Base-by-base conservation (phyloP, 2,113 vertebrate genomes). In the Galbula dea region DNA sequence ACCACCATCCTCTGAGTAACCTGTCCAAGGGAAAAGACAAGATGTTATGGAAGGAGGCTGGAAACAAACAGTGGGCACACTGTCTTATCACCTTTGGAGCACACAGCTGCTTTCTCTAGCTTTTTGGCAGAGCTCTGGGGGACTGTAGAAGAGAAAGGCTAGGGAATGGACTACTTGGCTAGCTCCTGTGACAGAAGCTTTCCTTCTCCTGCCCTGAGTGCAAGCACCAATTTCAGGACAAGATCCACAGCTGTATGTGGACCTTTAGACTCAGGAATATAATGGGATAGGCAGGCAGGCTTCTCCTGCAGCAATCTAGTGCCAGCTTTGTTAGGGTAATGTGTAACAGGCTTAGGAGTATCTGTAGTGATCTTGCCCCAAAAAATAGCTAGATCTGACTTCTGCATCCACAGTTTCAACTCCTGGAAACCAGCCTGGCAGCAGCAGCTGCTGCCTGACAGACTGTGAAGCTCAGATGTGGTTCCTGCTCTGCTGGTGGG, bases 1-100 rank as follows among this genome's bases (percentile, higher is more conserved):
- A 73, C 99, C 99, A 3, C 98, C 98, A 1, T 99, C 99, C 97
- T 99, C 99, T 0, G 99, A 99, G 79, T 99, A 99, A 84, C 99
- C 99, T 99, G 97, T 37, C 62, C 73, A 17, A 32, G 76, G 10
- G 2, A 49, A 45, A 68, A 45, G 3, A 71, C 73, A 72, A 22
- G 58, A 30, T 2, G 10, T 27, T 15, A 32, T 6, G 61, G 66
- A 2, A 82, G n/a, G 21, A 74, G 66, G 46, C 77, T 74, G 54
- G 77, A 78, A 19, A 62, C 69, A 63, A 39, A 49, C 65, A 77
- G 63, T 16, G 14, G 10, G 39, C 27, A 16, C 37, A 9, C 30
- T 43, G 8, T 19, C 15, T 3, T 7, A 30, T 4, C 77, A 36
- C 20, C 32, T 39, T 17, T 8, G 30, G 1, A 86, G 73, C 92